Evolutionary conservation across 2,113 vertebrate species (phyloP), one percentile per base, ranked within the genome.

Genomic region (Psophia crepitans): DNA sequence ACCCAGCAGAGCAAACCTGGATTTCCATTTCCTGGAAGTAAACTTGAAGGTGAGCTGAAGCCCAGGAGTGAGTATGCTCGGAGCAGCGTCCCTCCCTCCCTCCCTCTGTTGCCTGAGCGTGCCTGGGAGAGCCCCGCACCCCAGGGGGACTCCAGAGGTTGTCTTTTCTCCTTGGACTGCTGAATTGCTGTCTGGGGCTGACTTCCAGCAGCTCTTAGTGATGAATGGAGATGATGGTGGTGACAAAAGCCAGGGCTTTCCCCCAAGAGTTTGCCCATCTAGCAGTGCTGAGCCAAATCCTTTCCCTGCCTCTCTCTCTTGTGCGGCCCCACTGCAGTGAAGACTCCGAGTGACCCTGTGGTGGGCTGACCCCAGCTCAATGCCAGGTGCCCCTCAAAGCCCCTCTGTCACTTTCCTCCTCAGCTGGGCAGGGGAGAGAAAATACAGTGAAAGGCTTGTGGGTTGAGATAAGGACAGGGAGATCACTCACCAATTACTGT

Each of bases 91-190:
- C 20, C 7, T 51, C 16, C 64, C 21, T 49, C 22, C 1, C 7
- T 51, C 16, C 64, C 21, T 49, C 22, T 1, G 0, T 54, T 48
- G 30, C 56, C 11, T 6, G 5, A n/a, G 41, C 2, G 37, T 1
- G 0, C 19, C 2, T 2, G 33, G 68, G 44, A 60, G 33, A 74
- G n/a, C 44, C 44, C 53, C 17, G 6, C 1, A 1, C 37, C 28
- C 15, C 1, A 0, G 5, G 14, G 37, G 35, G 18, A 56, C 3
- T 28, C 28, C 65, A 46, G 0, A 4, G 71, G 21, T 32, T 60
- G 14, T 4, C 37, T 66, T 53, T 60, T 48, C 44, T 53, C 44
- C 39, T 41, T 22, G 22, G 17, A 48, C 37, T n/a, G 58, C 44
- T 12, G 24, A 53, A n/a, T 27, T 70, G 22, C 56, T 83, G 84